Evolutionary conservation across 2,888 invertebrate genomes (phyloP).

Genomic region (Sacculina carcini): DNA sequence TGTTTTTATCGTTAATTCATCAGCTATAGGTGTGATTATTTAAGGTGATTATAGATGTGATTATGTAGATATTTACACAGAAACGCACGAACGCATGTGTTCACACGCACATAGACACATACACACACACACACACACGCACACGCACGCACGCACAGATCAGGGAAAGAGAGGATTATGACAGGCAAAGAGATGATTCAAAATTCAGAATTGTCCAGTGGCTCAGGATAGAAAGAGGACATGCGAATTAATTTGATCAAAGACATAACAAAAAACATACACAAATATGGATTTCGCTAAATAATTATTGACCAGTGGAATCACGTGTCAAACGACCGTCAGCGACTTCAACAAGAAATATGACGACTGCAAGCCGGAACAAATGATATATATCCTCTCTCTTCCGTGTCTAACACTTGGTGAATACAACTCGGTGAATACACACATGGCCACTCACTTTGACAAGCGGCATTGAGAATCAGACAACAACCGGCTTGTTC

Average conservation of each 20-base stretch:
- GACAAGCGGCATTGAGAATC: too few species aligned
- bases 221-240: too few species aligned
- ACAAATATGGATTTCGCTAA: not conserved
- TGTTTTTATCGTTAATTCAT: slow-evolving; percentile 3
- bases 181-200: too few species aligned
- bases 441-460: not conserved
- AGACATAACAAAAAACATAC: not conserved
- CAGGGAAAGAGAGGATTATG: not conserved
- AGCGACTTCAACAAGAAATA: too few species aligned
- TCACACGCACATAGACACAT: too few species aligned
- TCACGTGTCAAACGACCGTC: too few species aligned
- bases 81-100: not conserved
- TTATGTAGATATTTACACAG: not conserved
- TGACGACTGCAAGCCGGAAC: too few species aligned
- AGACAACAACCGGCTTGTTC: too few species aligned
- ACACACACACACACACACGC: not conserved
- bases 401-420: too few species aligned
- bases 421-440: not conserved
- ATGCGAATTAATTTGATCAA: slow-evolving; percentile 3
- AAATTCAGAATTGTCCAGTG: too few species aligned
- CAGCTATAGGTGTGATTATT: not conserved
- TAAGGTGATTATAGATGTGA: not conserved
- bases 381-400: too few species aligned
- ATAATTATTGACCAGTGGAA: not conserved
- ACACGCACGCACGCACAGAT: not conserved